A percentile compares a stretch with the other conserved stretches of the same genome.
These are phyloP conservation scores for Venturia canescens DNA, from an alignment of 1,140 invertebrate species.

Conservation along the genomic window DNA sequence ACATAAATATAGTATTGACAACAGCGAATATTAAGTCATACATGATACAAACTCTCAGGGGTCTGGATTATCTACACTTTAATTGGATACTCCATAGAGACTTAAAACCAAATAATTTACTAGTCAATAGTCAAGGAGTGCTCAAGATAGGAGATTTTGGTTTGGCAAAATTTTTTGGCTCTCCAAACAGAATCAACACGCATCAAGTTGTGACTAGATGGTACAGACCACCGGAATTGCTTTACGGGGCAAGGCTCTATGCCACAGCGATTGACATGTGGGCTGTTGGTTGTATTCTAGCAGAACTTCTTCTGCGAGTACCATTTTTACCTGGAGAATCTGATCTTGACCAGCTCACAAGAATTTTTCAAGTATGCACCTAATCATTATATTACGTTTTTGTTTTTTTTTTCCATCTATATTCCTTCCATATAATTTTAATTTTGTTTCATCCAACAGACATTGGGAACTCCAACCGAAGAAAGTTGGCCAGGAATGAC, in stretches of 20 bases:
- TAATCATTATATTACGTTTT: neutral
- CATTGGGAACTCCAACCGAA: constrained; percentile 93
- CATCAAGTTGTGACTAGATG: constrained; percentile 98
- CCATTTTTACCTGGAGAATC: constrained; percentile 98
- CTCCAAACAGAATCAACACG: constrained; percentile 96
- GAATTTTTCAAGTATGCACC: constrained; percentile 90
- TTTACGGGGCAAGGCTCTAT: constrained; percentile 97
- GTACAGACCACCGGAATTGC: constrained; percentile 95
- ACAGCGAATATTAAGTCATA: constrained; percentile 97
- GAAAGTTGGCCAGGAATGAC: constrained; percentile 94
- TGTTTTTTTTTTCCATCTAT: neutral
- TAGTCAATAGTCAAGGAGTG: constrained; percentile 94
- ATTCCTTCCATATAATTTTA: constrained; percentile 2
- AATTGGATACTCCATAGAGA: constrained; percentile 99
- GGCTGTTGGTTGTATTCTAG: constrained; percentile 98
- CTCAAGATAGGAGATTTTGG: constrained; percentile 99
- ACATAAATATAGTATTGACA: constrained; percentile 91
- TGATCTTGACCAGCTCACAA: constrained; percentile 96
- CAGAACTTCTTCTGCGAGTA: constrained; percentile 93
- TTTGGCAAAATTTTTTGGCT: constrained; percentile 97
- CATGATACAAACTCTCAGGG: constrained; percentile 95
- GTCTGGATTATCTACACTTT: constrained; percentile 96
- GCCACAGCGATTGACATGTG: constrained; percentile 98
- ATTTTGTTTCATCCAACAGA: constrained; percentile 63
- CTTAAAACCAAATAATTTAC: constrained; percentile 99